Evolutionary conservation across 2,113 vertebrate genomes (phyloP), one percentile per base, ranked within the genome.

Genomic region (Riparia riparia): DNA sequence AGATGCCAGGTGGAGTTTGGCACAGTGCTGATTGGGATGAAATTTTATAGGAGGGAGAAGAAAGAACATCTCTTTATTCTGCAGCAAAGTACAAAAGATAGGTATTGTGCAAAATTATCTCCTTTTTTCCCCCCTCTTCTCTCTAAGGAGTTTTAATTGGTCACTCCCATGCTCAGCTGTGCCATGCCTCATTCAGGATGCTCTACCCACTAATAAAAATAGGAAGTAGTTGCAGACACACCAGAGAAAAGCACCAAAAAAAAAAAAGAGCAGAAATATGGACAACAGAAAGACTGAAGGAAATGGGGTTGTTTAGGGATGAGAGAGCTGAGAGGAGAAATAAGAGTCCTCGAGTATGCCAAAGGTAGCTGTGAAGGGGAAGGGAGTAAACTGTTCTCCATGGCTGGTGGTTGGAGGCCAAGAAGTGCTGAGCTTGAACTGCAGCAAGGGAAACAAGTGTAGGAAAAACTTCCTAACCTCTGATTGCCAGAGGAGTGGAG

Each of bases 391-490:
- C 63, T 70, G 15, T 82, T 88, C 82, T 92, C 18, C 10, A 4
- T 64, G 63, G 53, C 47, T 42, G 3, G 53, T 14, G 49, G 50
- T 85, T 65, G 54, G 76, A 93, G 58, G 76, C 90, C 91, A 93
- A 86, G 76, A 92, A 93, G 39, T 42, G 58, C 54, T 82, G 79
- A 70, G 68, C 74, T 94, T 31, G 8, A 88, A 8, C 61, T 80
- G 49, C 45, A 73, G 50, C 51, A 39, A 83, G 76, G 76, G 89
- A 93, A 90, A 54, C 4, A 50, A 95, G 68, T 6, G 25, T 56
- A 70, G 94, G 93, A 86, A 96, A 97, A 92, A 18, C 45, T 79
- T 85, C 66, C 74, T 53, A 60, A 61, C 26, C 63, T 71, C 82
- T 49, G 69, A 50, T 70, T 64, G 89, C 82, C 74, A 90, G 80